These are phyloP conservation scores for Caenorhabditis brenneri DNA, from an alignment of 1,140 invertebrate species.

Conservation along the genomic window DNA sequence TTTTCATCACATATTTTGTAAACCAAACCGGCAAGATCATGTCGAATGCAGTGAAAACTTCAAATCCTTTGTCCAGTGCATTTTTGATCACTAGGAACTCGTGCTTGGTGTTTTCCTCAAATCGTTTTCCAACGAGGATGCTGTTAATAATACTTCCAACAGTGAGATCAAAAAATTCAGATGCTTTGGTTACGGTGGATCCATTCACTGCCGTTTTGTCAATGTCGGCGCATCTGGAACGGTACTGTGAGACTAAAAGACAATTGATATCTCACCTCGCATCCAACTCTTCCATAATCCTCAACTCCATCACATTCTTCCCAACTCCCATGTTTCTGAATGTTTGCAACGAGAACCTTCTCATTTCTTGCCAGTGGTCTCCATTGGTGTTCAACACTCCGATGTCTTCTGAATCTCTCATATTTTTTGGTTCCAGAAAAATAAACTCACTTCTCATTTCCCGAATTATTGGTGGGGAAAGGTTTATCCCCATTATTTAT, in stretches of 20 bases:
- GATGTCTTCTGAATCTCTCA: too few relatives aligned
- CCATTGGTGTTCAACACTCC: constrained; percentile 49
- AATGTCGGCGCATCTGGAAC: background rate
- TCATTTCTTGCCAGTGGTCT: constrained; percentile 54
- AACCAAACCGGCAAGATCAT: background rate
- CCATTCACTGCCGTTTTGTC: constrained; percentile 4
- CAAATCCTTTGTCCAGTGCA: background rate
- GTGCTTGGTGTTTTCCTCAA: background rate
- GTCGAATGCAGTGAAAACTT: background rate
- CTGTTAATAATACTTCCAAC: too few relatives aligned
- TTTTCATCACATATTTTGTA: background rate
- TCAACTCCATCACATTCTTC: too few relatives aligned
- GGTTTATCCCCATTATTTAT: too few relatives aligned
- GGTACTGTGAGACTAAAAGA: background rate
- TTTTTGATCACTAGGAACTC: background rate
- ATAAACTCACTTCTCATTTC: too few relatives aligned
- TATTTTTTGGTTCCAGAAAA: too few relatives aligned
- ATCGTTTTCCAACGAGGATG: constrained; percentile 33
- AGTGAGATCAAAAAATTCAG: constrained; percentile 41
- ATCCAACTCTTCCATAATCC: too few relatives aligned
- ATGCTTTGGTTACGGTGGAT: background rate
- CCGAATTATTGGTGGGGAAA: too few relatives aligned
- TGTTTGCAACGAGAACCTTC: constrained; percentile 59
- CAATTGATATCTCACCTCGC: background rate
- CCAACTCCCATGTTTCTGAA: too few relatives aligned